phyloP scores from a whole-genome alignment of 2,797 vertebrate species.

The Helostoma temminkii region DNA sequence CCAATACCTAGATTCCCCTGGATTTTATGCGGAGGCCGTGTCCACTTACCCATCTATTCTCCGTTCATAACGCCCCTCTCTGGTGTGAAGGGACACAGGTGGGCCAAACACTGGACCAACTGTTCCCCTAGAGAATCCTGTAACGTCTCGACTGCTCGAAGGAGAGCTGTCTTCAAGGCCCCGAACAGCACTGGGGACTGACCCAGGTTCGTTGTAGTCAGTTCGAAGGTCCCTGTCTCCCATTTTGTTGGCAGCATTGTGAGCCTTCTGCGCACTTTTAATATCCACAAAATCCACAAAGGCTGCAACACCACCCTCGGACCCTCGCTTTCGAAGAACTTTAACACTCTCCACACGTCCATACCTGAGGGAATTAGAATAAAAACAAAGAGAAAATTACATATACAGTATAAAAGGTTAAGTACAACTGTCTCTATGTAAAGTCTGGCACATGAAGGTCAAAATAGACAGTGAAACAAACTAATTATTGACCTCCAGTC shows the following conservation, averaged over 20 bases:
- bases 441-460: not conserved
- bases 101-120: conserved; percentile 97
- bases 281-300: conserved; percentile 99
- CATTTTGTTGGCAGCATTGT: conserved; percentile 99
- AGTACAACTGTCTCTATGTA: not conserved
- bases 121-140: conserved; percentile 98
- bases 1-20: conserved; percentile 90
- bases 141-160: conserved; percentile 99
- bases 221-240: conserved; percentile 99
- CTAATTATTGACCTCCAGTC: not conserved
- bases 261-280: conserved; percentile 99
- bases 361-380: conserved; percentile 88
- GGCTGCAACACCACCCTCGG: conserved; percentile 98
- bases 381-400: conserved; percentile 51
- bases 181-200: conserved; percentile 97
- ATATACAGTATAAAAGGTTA: conserved; percentile 13
- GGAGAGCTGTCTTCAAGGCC: conserved; percentile 98
- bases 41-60: conserved; percentile 99
- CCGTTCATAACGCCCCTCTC: conserved; percentile 99
- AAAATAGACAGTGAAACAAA: not conserved
- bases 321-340: conserved; percentile 98
- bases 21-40: conserved; percentile 93
- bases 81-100: conserved; percentile 98
- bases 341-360: conserved; percentile 99
- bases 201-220: conserved; percentile 99